phyloP scores from a whole-genome alignment of 2,113 vertebrate species.

The Myotis brandtii region DNA sequence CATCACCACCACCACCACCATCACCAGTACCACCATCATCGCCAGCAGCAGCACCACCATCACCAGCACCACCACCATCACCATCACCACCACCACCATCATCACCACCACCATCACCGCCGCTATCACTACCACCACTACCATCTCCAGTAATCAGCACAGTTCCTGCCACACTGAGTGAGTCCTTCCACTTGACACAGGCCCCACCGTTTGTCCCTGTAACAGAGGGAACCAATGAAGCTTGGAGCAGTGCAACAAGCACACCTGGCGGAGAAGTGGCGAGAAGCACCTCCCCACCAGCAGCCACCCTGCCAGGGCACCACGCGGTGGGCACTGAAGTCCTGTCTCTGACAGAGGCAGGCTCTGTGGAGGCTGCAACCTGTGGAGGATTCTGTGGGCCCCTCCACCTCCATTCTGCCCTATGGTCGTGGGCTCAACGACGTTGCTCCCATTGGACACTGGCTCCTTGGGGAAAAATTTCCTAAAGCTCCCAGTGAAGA shows the following conservation, averaged over 20 bases:
- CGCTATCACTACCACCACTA: background rate
- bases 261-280: rapidly evolving
- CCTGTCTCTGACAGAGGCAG: rapidly evolving
- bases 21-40: too few relatives aligned
- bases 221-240: background rate
- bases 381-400: background rate
- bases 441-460: rapidly evolving
- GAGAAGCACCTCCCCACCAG: rapidly evolving
- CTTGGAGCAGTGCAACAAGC: rapidly evolving
- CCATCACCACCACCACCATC: too few relatives aligned
- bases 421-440: rapidly evolving
- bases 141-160: background rate
- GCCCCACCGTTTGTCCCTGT: background rate
- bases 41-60: too few relatives aligned
- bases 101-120: too few relatives aligned
- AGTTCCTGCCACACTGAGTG: too few relatives aligned
- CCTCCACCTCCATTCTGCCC: background rate
- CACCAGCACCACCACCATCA: too few relatives aligned
- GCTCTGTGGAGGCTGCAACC: background rate
- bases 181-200: background rate
- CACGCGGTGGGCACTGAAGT: rapidly evolving
- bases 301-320: rapidly evolving
- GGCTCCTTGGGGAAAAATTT: background rate
- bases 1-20: too few relatives aligned
- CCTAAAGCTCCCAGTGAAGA: background rate